Base-by-base conservation (phyloP, 1,140 invertebrate genomes). In the Brevipalpus yothersi region DNA sequence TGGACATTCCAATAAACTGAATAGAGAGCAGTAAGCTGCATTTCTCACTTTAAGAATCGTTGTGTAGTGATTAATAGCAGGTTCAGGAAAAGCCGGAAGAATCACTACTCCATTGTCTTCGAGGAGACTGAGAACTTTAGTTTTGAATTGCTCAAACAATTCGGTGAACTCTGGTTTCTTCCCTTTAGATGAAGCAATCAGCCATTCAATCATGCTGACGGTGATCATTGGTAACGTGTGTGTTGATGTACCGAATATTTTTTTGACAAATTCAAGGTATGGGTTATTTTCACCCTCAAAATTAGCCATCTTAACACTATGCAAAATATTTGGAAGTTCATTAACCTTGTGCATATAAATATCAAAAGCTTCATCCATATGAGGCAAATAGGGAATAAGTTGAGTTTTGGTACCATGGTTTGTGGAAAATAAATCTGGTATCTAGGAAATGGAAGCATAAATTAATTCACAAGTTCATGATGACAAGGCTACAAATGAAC, bases 21-120 rank as follows among this genome's bases (percentile, higher is more conserved):
- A 72, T 4, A 64, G 5, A 13, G 59, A 53, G 1, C 84, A 90
- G 69, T 93, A 90, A 8, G 79, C 76, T 71, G 91, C 91, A 72
- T 93, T 91, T 66, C 78, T 84, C 1, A 85, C 80, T 59, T 82
- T 79, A 1, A 86, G 71, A 63, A 86, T 75, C 23, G 83, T 76
- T 53, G 82, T 78, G 67, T 83, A 80, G 72, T 95, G 90, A 68
- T 87, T 86, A 8, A 80, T 81, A 0, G 90, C 87, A 31, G 82
- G 71, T 17, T 73, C 75, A 1, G 89, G 85, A 60, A 81, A 79
- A 2, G 82, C 80, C 0, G 64, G 61, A 12, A 42, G 55, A 19
- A 65, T 19, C 12, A 61, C 39, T 10, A 96, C 79, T 0, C 84
- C 86, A 71, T 90, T 77, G 4, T 81, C 80, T 10, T 43, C 63